Evolutionary conservation across 2,888 invertebrate genomes (phyloP).

Genomic region (Laothoe populi): DNA sequence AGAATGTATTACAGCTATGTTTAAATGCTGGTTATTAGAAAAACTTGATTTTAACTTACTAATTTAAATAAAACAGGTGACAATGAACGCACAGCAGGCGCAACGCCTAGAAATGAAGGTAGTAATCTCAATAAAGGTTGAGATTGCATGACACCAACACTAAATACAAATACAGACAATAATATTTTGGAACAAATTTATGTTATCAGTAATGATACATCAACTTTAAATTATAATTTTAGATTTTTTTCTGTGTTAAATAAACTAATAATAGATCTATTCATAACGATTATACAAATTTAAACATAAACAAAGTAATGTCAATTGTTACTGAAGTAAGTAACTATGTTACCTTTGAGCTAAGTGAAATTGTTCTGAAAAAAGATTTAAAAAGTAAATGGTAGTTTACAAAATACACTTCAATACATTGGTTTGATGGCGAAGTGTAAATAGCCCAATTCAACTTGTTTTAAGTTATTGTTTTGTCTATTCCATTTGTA

Average conservation of each 20-base stretch:
- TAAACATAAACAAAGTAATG: no score
- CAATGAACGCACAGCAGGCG: constrained; percentile 64
- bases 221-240: neutral
- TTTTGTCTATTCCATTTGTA: constrained; percentile 26
- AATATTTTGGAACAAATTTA: neutral
- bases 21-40: neutral
- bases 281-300: no score
- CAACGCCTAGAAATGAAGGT: constrained; percentile 74
- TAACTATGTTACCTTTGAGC: neutral
- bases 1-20: neutral
- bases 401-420: neutral
- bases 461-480: constrained; percentile 7
- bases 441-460: constrained; percentile 14
- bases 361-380: neutral
- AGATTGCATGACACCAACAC: constrained; percentile 34
- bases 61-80: constrained; percentile 64
- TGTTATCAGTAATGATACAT: neutral
- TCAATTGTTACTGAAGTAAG: no score
- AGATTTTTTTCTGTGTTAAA: no score
- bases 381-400: neutral
- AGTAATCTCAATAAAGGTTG: constrained; percentile 41
- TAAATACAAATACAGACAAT: constrained; percentile 28
- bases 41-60: constrained; percentile 22
- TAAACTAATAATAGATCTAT: no score
- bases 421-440: constrained; percentile 10